Evolutionary conservation across 35 echinoderm and acorn worm genomes (phyloP).

Genomic region (Strongylocentrotus purpuratus): DNA sequence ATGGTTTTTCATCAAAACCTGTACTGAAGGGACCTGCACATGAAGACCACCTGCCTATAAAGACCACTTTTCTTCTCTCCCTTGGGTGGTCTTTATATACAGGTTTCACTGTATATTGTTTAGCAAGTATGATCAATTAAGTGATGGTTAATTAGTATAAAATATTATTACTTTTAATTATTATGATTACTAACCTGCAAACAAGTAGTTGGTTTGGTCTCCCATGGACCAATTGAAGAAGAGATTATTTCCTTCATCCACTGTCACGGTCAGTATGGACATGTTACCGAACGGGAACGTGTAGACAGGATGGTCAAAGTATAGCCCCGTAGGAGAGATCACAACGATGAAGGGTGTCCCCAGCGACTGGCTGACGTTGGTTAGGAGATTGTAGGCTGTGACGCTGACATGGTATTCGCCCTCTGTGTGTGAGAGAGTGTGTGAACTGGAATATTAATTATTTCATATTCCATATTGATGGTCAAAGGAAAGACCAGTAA

Average conservation of each 20-base stretch:
- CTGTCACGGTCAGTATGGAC: conserved; percentile 46
- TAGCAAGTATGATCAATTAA: no score
- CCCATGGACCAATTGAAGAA: conserved; percentile 97
- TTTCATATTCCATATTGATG: no score
- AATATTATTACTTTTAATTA: no score
- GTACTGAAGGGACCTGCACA: no score
- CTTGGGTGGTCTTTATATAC: no score
- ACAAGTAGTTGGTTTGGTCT: conserved; percentile 87
- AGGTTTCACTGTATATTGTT: no score
- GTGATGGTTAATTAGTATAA: no score
- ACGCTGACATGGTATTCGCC: conserved; percentile 75
- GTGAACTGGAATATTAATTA: no score
- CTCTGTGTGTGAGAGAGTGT: conserved; percentile 38
- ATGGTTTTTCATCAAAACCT: no score
- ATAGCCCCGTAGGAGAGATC: conserved; percentile 61
- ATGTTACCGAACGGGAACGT: conserved; percentile 64
- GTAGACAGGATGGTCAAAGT: conserved; percentile 49
- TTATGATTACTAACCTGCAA: conserved; percentile 42
- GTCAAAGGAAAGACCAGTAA: conserved; percentile 48
- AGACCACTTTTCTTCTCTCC: no score
- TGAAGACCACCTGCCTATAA: no score
- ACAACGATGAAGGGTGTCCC: conserved; percentile 69
- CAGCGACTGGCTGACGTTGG: conserved; percentile 62
- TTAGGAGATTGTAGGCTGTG: conserved; percentile 66
- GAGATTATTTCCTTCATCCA: conserved; percentile 69